These are phyloP conservation scores for Parauchenoglanis punctatus DNA, from an alignment of 2,797 vertebrate genomes.

Conservation along the genomic window DNA sequence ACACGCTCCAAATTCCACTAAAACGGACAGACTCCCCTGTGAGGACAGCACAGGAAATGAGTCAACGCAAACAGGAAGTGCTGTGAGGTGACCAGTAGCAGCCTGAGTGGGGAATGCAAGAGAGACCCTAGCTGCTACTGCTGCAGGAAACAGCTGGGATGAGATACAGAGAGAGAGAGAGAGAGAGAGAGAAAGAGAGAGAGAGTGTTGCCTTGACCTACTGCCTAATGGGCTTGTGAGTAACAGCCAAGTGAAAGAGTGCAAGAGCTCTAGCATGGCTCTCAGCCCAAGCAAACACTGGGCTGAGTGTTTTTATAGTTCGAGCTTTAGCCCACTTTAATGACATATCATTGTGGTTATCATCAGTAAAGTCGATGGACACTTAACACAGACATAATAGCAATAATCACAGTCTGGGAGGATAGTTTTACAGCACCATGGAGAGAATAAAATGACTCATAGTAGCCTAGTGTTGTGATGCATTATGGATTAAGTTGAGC, in stretches of 20 bases:
- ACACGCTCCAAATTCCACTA: slow-evolving; percentile 44
- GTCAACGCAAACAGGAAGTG: slow-evolving; percentile 73
- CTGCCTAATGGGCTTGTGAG: slow-evolving; percentile 24
- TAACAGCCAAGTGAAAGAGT: slow-evolving; percentile 32
- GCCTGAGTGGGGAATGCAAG: slow-evolving; percentile 60
- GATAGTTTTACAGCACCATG: slow-evolving; percentile 27
- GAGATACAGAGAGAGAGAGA: slow-evolving; percentile 55
- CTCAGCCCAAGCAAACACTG: slow-evolving; percentile 18
- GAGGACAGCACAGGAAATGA: slow-evolving; percentile 75
- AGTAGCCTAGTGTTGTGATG: slow-evolving; percentile 11
- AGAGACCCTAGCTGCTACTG: slow-evolving; percentile 68
- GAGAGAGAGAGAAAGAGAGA: slow-evolving; percentile 41
- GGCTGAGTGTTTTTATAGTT: slow-evolving; percentile 29
- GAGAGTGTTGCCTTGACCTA: slow-evolving; percentile 27
- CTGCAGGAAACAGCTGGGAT: slow-evolving; percentile 82
- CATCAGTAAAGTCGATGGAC: slow-evolving; percentile 27
- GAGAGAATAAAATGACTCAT: slow-evolving; percentile 32
- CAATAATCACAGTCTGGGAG: slow-evolving; percentile 21
- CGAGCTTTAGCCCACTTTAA: slow-evolving; percentile 10
- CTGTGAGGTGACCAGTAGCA: slow-evolving; percentile 75
- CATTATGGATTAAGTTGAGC: slow-evolving; percentile 9
- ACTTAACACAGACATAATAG: slow-evolving; percentile 24
- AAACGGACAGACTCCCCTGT: slow-evolving; percentile 54
- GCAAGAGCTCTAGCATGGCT: not conserved
- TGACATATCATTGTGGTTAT: slow-evolving; percentile 31